Percentiles rank a stretch among this genome's conserved stretches.
These are phyloP conservation scores for Catocala nupta DNA, from an alignment of 2,888 invertebrate species.

Conservation along the genomic window DNA sequence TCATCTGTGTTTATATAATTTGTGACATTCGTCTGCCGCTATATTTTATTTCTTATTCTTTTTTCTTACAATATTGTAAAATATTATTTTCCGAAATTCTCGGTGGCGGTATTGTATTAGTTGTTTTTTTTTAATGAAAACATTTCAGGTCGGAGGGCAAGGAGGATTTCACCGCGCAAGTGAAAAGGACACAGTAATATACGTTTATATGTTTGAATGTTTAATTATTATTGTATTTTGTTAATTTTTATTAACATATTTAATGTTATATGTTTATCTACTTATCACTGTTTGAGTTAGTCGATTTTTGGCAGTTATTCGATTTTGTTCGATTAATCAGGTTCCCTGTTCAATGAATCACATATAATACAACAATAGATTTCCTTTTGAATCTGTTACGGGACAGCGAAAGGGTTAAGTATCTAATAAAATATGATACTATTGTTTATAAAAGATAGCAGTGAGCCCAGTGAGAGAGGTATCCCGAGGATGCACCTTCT, in stretches of 20 bases:
- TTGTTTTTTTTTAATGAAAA: slow-evolving; percentile 42
- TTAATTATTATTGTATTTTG: slow-evolving; percentile 35
- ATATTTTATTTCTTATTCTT: neutral
- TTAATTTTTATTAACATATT: slow-evolving; percentile 20
- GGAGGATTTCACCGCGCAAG: slow-evolving; percentile 84
- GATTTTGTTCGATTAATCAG: slow-evolving; percentile 9
- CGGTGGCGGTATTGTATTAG: slow-evolving; percentile 54
- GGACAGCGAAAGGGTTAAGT: too few relatives aligned
- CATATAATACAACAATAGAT: too few relatives aligned
- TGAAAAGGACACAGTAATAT: slow-evolving; percentile 84
- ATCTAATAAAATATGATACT: too few relatives aligned
- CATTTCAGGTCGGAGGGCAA: slow-evolving; percentile 81
- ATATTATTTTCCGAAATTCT: slow-evolving; percentile 29
- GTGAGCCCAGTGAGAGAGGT: too few relatives aligned
- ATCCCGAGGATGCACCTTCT: too few relatives aligned
- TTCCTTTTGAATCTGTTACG: too few relatives aligned
- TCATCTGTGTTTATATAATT: too few relatives aligned
- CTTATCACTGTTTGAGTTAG: neutral
- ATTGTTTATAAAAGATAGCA: too few relatives aligned
- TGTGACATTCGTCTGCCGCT: too few relatives aligned
- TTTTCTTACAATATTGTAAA: neutral
- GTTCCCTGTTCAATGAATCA: too few relatives aligned
- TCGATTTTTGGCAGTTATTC: neutral
- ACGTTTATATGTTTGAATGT: slow-evolving; percentile 56
- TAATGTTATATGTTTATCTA: slow-evolving; percentile 23